Evolutionary conservation across 2,888 invertebrate genomes (phyloP), one percentile per base, ranked within the genome.

Genomic region (Cyaniris semiargus): DNA sequence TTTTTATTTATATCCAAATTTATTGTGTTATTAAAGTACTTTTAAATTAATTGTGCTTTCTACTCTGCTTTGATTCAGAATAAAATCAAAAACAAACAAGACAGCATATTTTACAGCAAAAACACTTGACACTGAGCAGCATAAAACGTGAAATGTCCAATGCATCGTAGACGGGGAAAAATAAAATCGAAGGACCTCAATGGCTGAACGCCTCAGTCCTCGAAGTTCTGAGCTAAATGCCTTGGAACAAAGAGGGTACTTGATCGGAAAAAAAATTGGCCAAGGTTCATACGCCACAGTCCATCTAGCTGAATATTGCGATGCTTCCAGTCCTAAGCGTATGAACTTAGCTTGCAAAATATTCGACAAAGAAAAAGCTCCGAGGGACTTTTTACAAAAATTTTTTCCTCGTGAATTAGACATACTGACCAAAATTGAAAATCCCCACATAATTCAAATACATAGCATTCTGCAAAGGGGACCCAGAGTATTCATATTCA

Each of bases 391-490:
- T 93, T 95, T 98, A 83, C 96, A 97, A 82, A 98, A 98, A 91
- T 99, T 99, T 92, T 97, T 98, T 85, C 98, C 98, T 44, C 96
- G 98, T 79, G 98, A 99, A 94, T 94, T 98, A 82, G 97, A 98
- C 83, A 98, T 98, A 82, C 91, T 98, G 79, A 97, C 97, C 38
- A 96, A 97, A 89, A 96, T 99, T 81, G 97, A 98, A 88, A 98
- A 98, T 90, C 97, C 97, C 8, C 97, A 98, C 86, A 97, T 98
- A 74, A 97, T 98, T 81, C 97, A 97, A 94, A 97, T 98, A 38
- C 97, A 98, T 87, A 97, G 97, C 86, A 97, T 97, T 81, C 90
- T 98, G 78, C 97, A 97, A 86, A 95, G 97, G 79, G 97, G 97
- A 3, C 96, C 97, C 13, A 95, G 97, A 84, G 97, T 97, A 75